A percentile compares a stretch with the other conserved stretches of the same genome.
These are phyloP conservation scores for Drosophila pseudoananassae DNA, from an alignment of 1,140 invertebrate genomes.

Conservation along the genomic window DNA sequence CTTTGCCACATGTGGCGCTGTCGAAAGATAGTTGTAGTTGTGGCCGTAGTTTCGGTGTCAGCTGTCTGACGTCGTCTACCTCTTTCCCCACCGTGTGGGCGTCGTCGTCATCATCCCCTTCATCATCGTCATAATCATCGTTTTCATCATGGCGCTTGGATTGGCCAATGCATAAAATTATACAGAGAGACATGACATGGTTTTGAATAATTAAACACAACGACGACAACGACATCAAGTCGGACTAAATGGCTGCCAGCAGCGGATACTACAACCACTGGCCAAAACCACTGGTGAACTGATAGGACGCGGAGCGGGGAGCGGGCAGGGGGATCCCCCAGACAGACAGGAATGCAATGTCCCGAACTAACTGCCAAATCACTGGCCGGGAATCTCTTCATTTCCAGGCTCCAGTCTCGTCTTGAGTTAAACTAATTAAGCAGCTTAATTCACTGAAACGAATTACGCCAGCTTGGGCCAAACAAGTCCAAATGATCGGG, in stretches of 20 bases:
- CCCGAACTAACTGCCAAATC: slow-evolving; percentile 46
- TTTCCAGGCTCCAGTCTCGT: slow-evolving; percentile 28
- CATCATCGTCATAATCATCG: slow-evolving; percentile 31
- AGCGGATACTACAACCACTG: slow-evolving; percentile 17
- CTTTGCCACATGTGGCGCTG: slow-evolving; percentile 53
- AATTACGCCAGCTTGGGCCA: slow-evolving; percentile 21
- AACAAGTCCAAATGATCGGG: not conserved
- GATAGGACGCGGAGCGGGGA: slow-evolving; percentile 28
- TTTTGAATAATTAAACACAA: slow-evolving; percentile 84
- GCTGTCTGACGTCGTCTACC: slow-evolving; percentile 46
- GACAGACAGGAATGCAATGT: slow-evolving; percentile 48
- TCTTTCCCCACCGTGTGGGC: slow-evolving; percentile 64
- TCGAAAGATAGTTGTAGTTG: slow-evolving; percentile 54
- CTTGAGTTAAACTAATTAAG: slow-evolving; percentile 46
- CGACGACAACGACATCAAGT: slow-evolving; percentile 50
- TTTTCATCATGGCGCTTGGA: slow-evolving; percentile 59
- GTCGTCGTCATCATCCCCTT: slow-evolving; percentile 47
- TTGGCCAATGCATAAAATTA: slow-evolving; percentile 84
- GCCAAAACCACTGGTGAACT: slow-evolving; percentile 15
- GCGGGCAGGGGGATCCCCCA: slow-evolving; percentile 32
- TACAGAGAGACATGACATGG: slow-evolving; percentile 83
- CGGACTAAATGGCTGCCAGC: slow-evolving; percentile 47
- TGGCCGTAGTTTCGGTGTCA: slow-evolving; percentile 48
- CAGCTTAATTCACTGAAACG: slow-evolving; percentile 44
- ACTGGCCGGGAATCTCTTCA: slow-evolving; percentile 42